These are phyloP conservation scores for Acyrthosiphon pisum DNA, from an alignment of 1,140 invertebrate genomes.

Conservation along the genomic window DNA sequence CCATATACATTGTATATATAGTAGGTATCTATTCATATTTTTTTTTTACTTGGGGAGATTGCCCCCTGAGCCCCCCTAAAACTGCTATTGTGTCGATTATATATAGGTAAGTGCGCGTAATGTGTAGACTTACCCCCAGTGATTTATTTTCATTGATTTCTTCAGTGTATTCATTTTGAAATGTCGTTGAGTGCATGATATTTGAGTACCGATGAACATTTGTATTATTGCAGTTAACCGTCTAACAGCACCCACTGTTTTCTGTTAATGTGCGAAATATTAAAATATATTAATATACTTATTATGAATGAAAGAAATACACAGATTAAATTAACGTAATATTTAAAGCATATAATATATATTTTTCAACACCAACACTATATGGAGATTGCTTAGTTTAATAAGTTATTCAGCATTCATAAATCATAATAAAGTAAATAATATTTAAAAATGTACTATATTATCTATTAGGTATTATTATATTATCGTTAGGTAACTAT, in stretches of 20 bases:
- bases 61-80: too few species aligned
- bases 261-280: not conserved
- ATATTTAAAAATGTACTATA: too few species aligned
- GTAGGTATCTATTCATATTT: too few species aligned
- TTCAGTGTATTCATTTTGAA: conserved; percentile 86
- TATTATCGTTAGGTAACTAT: too few species aligned
- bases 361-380: not conserved
- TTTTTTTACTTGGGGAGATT: too few species aligned
- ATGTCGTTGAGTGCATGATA: conserved; percentile 77
- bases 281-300: not conserved
- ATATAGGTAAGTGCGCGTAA: not conserved
- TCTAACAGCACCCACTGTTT: conserved; percentile 67
- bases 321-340: not conserved
- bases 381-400: not conserved
- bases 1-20: too few species aligned
- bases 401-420: not conserved
- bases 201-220: conserved; percentile 90
- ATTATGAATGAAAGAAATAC: not conserved
- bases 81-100: not conserved
- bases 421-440: too few species aligned
- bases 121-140: conserved; percentile 78
- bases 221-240: conserved; percentile 87
- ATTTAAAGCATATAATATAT: not conserved
- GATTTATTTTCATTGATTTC: conserved; percentile 82
- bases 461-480: too few species aligned